Base-by-base conservation (phyloP, 2,113 vertebrate species). In the Aplodontia rufa region DNA sequence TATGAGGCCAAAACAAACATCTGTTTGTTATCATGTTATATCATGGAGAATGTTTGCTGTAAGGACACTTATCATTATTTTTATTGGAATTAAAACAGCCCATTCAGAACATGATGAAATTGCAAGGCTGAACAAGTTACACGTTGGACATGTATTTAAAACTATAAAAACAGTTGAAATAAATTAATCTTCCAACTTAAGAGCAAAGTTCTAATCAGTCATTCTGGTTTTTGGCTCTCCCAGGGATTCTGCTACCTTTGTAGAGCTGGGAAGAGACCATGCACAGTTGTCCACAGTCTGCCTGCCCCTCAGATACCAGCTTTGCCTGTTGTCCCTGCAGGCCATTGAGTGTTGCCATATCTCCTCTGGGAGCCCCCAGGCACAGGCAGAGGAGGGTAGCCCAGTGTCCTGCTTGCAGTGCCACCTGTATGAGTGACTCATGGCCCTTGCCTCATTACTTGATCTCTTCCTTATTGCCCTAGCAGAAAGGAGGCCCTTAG, bases 71-170 rank as follows among this genome's bases (percentile, higher is more conserved):
- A 74, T 94, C 66, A 88, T 40, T 80, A 79, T 74, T 74, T 87
- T 49, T 79, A 86, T 90, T 58, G 83, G 35, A 88, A 89, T 82
- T 94, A 68, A 93, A 94, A 82, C 75, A 87, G 83, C 12, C 20
- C 75, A n/a, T 90, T 40, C 26, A 92, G 71, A 79, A 62, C 45
- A 68, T 90, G 78, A 72, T 96, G 60, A 92, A 85, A 81, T 97
- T 94, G 96, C 80, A 95, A 93, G 28, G 28, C 53, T 92, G 68
- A 95, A 81, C 71, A 95, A 66, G n/a, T 95, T 92, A 51, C 88
- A 16, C 75, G 24, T 60, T 92, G 49, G 53, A 94, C 26, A 45
- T 75, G 60, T 86, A 89, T 90, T 74, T 91, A 72, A 93, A 79
- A 91, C 74, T 60, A 62, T 80, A 71, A 89, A 86, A 94, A 85